A percentile compares a stretch with the other conserved stretches of the same genome.
phyloP scores from a whole-genome alignment of 1,140 invertebrate genomes.

The Lysiphlebus fabarum region DNA sequence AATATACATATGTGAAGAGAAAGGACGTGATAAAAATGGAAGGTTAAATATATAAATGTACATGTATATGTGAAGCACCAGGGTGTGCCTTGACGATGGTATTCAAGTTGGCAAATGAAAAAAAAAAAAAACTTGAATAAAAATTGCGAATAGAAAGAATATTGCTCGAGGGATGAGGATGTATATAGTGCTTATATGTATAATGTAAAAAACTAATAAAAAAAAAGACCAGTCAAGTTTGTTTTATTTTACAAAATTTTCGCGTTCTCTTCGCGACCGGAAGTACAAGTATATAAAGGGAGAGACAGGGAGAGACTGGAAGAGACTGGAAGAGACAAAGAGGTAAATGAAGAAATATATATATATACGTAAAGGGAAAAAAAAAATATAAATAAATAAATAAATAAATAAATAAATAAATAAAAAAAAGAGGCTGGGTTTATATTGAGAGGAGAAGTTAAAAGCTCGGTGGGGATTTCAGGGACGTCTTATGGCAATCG shows the following conservation, averaged over 20 bases:
- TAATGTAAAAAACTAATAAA: slow-evolving; percentile 10
- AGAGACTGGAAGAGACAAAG: slow-evolving; percentile 7
- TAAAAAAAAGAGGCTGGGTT: too few relatives aligned
- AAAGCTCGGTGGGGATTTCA: slow-evolving; percentile 28
- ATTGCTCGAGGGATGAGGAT: not conserved
- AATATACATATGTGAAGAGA: not conserved
- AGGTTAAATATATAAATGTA: slow-evolving; percentile 25
- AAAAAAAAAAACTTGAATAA: not conserved
- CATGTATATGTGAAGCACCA: not conserved
- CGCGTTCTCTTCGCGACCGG: slow-evolving; percentile 38
- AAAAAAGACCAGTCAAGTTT: slow-evolving; percentile 9
- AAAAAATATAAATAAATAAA: too few relatives aligned
- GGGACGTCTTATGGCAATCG: slow-evolving; percentile 31
- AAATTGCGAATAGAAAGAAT: slow-evolving; percentile 18
- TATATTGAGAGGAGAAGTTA: not conserved
- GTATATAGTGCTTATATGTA: not conserved
- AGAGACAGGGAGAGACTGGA: slow-evolving; percentile 12
- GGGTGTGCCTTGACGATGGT: not conserved
- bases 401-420: too few relatives aligned
- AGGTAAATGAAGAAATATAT: slow-evolving; percentile 13
- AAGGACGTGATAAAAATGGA: slow-evolving; percentile 34
- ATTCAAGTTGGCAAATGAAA: not conserved
- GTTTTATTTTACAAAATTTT: slow-evolving; percentile 44
- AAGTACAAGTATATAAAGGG: slow-evolving; percentile 44
- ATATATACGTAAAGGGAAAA: not conserved